Percentiles rank a stretch among this genome's conserved stretches.
These are phyloP conservation scores for Apostichopus leukothele DNA, from an alignment of 53 echinoderm and acorn worm genomes.

Conservation along the genomic window DNA sequence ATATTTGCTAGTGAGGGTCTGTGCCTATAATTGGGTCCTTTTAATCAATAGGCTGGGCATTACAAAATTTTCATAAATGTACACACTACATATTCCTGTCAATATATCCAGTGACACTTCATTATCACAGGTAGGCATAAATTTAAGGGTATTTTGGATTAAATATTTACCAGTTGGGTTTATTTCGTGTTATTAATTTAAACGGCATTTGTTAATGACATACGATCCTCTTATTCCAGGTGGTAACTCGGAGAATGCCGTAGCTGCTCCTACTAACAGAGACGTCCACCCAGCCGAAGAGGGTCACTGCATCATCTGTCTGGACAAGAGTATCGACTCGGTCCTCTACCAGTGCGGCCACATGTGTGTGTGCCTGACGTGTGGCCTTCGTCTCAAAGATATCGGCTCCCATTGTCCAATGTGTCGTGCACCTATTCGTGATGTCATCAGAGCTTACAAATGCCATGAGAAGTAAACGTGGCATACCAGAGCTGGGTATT, in stretches of 20 bases:
- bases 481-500: no score
- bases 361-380: constrained; percentile 95
- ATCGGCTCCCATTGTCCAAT: constrained; percentile 94
- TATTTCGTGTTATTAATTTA: no score
- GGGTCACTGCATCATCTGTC: constrained; percentile 91
- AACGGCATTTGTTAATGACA: neutral
- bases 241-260: neutral
- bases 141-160: no score
- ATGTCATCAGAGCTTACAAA: constrained; percentile 91
- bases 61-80: no score
- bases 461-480: constrained; percentile 63
- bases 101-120: no score
- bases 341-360: constrained; percentile 99
- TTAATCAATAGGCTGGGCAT: no score
- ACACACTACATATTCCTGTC: no score
- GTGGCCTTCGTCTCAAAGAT: constrained; percentile 77
- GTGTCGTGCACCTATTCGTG: constrained; percentile 96
- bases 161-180: no score
- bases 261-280: neutral
- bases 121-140: no score
- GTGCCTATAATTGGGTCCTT: no score
- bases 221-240: neutral
- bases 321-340: constrained; percentile 83
- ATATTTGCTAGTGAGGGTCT: no score
- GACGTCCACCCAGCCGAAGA: constrained; percentile 73